Base-by-base conservation (phyloP, 2,888 invertebrate genomes). In the Heliconius charithonia region DNA sequence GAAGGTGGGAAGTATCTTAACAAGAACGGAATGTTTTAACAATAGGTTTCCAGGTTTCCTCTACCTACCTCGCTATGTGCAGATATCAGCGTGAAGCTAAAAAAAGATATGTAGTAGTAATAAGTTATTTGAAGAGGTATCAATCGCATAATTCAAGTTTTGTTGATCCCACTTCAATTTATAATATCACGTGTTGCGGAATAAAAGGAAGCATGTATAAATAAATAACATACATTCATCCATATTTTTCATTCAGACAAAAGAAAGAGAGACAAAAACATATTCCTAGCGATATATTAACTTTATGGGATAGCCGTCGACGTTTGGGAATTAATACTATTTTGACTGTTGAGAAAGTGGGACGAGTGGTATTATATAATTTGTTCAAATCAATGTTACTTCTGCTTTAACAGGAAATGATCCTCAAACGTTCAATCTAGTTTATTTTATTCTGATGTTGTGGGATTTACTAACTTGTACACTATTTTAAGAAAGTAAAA, bases 371-470 rank as follows among this genome's bases (percentile, higher is more conserved):
- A n/a, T 32, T 12, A 16, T 63, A 41, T 74, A 69, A 63, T 70
- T 56, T 71, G 69, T 76, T 65, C 9, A 65, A 45, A 76, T 74
- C 69, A 69, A 65, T 22, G 51, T 27, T 12, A 32, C 66, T 79
- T 75, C 70, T 67, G 32, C 45, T 51, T 62, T 72, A n/a, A 65
- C 79, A 79, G 77, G 79, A 65, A 65, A 19, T 7, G 2, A 29
- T 6, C 19, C 27, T 13, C 6, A 25, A 63, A 25, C 27, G 62
- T 25, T 63, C 63, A 63, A 2, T 63, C 27, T 63, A 51, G 51
- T 10, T 3, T 59, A 27, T 7, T 16, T 63, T 3, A 9, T 59
- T 59, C 9, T 22, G 22, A 59, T 22, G 29, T 29, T 29, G 29
- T 29, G 29, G 4, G 9, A 4, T 6, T 32, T 32, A 32, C 19